A percentile compares a stretch with the other conserved stretches of the same genome.
Evolutionary conservation across 2,797 vertebrate genomes (phyloP).

Genomic region (Peromyscus eremicus): DNA sequence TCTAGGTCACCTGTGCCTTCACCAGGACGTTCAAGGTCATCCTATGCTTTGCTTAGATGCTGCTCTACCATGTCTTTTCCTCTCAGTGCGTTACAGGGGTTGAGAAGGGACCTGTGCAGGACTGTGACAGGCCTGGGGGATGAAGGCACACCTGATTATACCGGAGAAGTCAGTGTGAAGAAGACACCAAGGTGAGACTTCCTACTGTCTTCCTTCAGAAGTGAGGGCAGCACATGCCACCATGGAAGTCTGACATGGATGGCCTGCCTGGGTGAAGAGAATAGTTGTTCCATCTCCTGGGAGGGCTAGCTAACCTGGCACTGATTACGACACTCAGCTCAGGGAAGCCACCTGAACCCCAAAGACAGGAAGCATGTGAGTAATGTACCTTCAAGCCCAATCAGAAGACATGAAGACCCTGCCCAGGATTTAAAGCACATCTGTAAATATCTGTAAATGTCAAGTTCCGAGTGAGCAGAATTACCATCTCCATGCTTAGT

Average conservation of each 20-base stretch:
- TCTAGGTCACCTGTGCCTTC: background rate
- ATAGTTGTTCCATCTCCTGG: background rate
- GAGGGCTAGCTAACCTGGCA: too few relatives aligned
- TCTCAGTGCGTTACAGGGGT: background rate
- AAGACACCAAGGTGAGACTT: background rate
- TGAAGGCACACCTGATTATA: background rate
- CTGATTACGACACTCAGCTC: background rate
- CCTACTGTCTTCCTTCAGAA: background rate
- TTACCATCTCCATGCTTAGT: background rate
- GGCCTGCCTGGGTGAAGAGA: background rate
- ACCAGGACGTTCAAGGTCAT: background rate
- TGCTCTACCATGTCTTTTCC: background rate
- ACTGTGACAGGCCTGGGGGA: background rate
- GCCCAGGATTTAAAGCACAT: background rate
- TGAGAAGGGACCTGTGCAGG: background rate
- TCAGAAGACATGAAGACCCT: background rate
- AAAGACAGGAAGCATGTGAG: background rate
- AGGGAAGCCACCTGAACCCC: background rate
- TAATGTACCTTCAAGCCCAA: background rate
- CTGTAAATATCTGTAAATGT: background rate
- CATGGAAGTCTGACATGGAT: background rate
- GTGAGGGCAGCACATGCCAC: background rate
- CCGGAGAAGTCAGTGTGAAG: background rate
- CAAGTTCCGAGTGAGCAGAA: background rate
- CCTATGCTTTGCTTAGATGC: background rate